A percentile compares a stretch with the other conserved stretches of the same genome.
phyloP scores from a whole-genome alignment of 1,140 invertebrate species.

The Agrilus planipennis region DNA sequence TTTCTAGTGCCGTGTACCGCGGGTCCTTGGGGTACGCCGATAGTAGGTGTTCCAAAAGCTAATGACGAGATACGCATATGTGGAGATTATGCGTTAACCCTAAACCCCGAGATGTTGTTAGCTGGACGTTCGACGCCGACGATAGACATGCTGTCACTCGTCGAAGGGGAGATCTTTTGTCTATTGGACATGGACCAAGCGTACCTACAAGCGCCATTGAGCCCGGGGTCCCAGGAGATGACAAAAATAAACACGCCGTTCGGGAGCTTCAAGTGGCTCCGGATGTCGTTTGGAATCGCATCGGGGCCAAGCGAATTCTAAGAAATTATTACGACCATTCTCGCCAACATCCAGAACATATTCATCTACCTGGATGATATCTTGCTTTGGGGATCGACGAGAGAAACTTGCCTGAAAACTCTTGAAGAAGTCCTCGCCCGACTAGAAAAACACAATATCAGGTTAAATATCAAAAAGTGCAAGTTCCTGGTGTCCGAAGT shows the following conservation, averaged over 20 bases:
- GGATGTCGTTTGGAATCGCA: slow-evolving; percentile 18
- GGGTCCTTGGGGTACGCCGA: background rate
- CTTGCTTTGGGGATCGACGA: slow-evolving; percentile 10
- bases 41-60: background rate
- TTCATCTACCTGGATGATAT: slow-evolving; percentile 18
- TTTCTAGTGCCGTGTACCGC: background rate
- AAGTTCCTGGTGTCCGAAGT: slow-evolving; percentile 10
- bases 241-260: slow-evolving; percentile 18
- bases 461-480: slow-evolving; percentile 21
- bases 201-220: slow-evolving; percentile 27
- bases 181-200: slow-evolving; percentile 28
- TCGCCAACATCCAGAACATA: slow-evolving; percentile 27
- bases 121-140: too few relatives aligned
- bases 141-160: too few relatives aligned
- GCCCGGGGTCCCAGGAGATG: slow-evolving; percentile 16
- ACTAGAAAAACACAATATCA: slow-evolving; percentile 14
- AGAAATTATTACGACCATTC: slow-evolving; percentile 29
- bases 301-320: slow-evolving; percentile 33
- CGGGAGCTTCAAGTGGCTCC: slow-evolving; percentile 16
- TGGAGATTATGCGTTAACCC: background rate
- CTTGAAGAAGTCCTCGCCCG: slow-evolving; percentile 14
- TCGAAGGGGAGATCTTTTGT: slow-evolving; percentile 15
- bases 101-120: too few relatives aligned
- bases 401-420: slow-evolving; percentile 8
- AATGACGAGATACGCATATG: slow-evolving; percentile 2